phyloP scores from a whole-genome alignment of 2,888 invertebrate species.

The Cheilosia grossa region DNA sequence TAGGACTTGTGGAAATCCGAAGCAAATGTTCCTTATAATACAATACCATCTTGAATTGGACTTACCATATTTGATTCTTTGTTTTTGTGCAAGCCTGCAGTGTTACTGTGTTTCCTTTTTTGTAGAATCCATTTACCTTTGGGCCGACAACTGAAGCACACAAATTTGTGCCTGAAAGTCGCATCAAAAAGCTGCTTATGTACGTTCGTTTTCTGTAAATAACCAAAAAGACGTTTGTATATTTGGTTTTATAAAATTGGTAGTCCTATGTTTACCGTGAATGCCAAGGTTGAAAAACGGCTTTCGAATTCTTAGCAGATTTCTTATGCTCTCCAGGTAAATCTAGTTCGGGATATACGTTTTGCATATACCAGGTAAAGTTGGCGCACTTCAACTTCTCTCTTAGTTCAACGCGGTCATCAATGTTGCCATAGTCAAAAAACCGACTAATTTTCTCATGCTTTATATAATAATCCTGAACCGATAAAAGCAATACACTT shows the following conservation, averaged over 20 bases:
- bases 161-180: constrained; percentile 88
- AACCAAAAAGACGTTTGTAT: constrained; percentile 7
- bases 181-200: constrained; percentile 88
- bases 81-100: constrained; percentile 88
- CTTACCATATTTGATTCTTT: constrained; percentile 87
- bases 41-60: neutral
- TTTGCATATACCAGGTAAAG: constrained; percentile 97
- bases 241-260: neutral
- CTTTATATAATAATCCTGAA: constrained; percentile 87
- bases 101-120: constrained; percentile 88
- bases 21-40: no score
- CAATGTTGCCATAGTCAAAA: constrained; percentile 90
- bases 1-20: no score
- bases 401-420: constrained; percentile 88
- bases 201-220: constrained; percentile 88
- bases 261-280: constrained; percentile 83
- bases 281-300: constrained; percentile 92
- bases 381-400: constrained; percentile 90
- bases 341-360: constrained; percentile 96
- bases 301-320: constrained; percentile 82
- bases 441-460: constrained; percentile 82
- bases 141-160: constrained; percentile 88
- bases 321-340: constrained; percentile 87
- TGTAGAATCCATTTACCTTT: constrained; percentile 84
- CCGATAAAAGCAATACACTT: constrained; percentile 60